Base-by-base conservation (phyloP, 2,113 vertebrate species). In the Microcebus jonahi region DNA sequence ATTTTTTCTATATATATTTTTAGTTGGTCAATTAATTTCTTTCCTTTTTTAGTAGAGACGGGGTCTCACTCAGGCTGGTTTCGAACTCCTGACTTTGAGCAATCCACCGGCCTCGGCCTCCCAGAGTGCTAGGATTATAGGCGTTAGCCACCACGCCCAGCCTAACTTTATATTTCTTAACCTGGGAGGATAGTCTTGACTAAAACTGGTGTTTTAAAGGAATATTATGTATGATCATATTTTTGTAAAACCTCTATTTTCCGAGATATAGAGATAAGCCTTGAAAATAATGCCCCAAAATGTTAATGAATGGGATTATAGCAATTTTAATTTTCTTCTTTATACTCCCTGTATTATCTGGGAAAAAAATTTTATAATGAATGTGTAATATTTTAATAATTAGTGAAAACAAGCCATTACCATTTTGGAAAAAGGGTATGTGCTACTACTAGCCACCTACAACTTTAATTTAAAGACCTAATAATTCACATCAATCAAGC, bases 241-340 rank as follows among this genome's bases (percentile, higher is more conserved):
- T 73, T 94, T 90, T 76, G 29, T 83, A 85, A 94, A 93, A 70
- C 14, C 17, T 84, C 15, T 77, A 0, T 90, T 34, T 53, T 77
- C 10, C 75, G 31, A 94, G 77, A 25, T 25, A 84, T 8, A 89
- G 75, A 96, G 75, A 77, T 61, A 96, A 92, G 27, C 20, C 91
- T 96, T 96, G 67, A 80, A 81, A 90, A 75, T 89, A 92, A 42
- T 9, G 67, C 70, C 31, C n/a, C 63, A 70, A 87, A 81, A 67
- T 94, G 31, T 71, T 97, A 84, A 55, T 75, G 53, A 92, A 84
- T 90, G 34, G 34, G n/a, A 45, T 86, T 83, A 59, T 59, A 63
- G 20, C 53, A 31, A 75, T 90, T 96, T 88, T 90, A 86, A 85
- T 79, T 88, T 85, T 93, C 29, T 76, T 79, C 29, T 94, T 91